Conservation (phyloP, 2,113 vertebrate genomes). For the Myocastor coypus region DNA sequence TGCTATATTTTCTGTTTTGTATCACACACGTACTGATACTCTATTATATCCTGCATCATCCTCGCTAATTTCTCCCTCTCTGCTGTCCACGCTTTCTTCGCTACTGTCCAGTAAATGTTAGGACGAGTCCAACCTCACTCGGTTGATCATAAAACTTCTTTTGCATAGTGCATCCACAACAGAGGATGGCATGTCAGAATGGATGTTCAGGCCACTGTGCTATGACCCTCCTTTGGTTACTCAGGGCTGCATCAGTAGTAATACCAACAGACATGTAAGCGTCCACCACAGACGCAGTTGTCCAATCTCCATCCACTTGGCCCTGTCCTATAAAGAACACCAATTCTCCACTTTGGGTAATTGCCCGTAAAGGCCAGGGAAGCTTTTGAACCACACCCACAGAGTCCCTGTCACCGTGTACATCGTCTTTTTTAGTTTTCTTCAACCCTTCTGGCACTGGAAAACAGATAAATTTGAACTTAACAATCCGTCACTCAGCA, state of each 20-base stretch:
- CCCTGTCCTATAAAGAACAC: not conserved
- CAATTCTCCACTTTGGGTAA: conserved; percentile 59
- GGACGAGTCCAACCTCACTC: conserved; percentile 23
- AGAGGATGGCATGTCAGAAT: conserved; percentile 52
- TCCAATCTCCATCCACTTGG: not conserved
- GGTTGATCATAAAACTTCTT: not conserved
- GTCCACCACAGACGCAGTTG: not conserved
- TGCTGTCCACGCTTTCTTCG: not conserved
- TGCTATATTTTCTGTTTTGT: not conserved
- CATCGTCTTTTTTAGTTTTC: not conserved
- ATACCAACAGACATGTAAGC: conserved; percentile 60
- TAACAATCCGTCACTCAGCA: not conserved
- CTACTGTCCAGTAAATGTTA: not conserved
- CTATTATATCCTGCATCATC: not conserved
- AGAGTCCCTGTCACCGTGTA: not conserved
- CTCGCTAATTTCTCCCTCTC: conserved; percentile 38
- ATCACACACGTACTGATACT: not conserved
- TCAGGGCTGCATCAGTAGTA: conserved; percentile 46
- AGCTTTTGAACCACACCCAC: conserved; percentile 38
- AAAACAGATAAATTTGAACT: conserved; percentile 46
- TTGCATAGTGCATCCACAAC: conserved; percentile 58
- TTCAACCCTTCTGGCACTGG: not conserved
- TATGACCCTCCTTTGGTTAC: conserved; percentile 71
- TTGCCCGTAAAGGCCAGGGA: conserved; percentile 22
- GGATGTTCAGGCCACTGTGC: conserved; percentile 50